Evolutionary conservation across 92 coral and sea anemone species (phyloP), one percentile per base, ranked within the genome.

Genomic region (Epizoanthus rinbou): DNA sequence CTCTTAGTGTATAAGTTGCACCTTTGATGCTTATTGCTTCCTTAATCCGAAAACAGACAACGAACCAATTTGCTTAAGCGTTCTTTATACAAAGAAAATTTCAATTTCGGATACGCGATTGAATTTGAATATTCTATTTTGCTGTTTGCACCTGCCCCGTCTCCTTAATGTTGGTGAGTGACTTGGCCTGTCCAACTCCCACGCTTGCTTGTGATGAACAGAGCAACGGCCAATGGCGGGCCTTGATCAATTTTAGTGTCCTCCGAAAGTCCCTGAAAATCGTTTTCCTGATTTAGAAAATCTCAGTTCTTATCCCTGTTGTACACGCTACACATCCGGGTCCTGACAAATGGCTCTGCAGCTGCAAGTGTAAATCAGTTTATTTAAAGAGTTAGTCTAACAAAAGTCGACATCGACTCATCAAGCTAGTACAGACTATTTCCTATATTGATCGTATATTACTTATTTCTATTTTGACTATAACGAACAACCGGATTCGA

Each of bases 311-410:
- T 67, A 67, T 33, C 50, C 22, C 73, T 9, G 21, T 33, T 33
- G n/a, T 5, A 33, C 35, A 8, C 25, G 7, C 23, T 33, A 67
- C 47, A 16, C 73, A 67, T 16, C 73, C 73, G 23, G 73, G 39
- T 67, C 73, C 31, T 24, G 73, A 16, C 4, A 19, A 8, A 31
- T 66, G 28, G 33, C 58, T 45, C 16, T 24, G 24, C 58, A 71
- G 76, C 76, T 71, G 76, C 43, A 71, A 71, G 6, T 56, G 43
- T 39, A 45, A 45, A 71, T 47, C 57, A 10, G 10, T 47, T 39
- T 71, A n/a, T 71, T 47, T 13, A 56, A 71, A 8, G 8, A 15
- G 16, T 67, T 67, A 71, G 23, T 39, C 17, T 47, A 45, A 71
- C 7, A 71, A 9, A 10, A 50, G 54, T 11, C 3, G 54, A 50